Conservation (phyloP, 2,113 vertebrate species). For the Bettongia penicillata region DNA sequence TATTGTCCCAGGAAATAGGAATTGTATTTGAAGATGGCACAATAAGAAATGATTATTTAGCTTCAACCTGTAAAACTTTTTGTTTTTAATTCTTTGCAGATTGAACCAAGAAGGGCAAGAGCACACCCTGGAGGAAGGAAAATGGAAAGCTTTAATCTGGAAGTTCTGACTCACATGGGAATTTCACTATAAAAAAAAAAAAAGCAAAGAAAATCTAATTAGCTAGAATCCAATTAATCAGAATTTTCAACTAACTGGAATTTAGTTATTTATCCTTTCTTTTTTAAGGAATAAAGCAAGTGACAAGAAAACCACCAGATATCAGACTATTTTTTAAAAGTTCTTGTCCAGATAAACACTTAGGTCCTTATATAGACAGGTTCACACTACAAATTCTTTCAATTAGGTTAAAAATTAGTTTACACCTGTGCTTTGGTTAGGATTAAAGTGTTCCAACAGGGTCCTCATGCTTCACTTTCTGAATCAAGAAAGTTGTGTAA, state of each 20-base stretch:
- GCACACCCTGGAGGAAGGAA: not conserved
- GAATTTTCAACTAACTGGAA: not conserved
- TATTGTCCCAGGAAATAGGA: not conserved
- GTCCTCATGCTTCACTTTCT: not conserved
- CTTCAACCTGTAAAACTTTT: not conserved
- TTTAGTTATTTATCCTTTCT: not conserved
- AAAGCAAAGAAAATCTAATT: not conserved
- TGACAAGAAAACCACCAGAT: not conserved
- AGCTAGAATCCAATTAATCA: not conserved
- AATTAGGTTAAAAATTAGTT: not conserved
- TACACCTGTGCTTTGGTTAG: not conserved
- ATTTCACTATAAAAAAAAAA: not conserved
- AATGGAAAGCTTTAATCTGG: slow-evolving; percentile 1
- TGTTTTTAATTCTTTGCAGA: not conserved
- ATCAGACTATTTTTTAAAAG: not conserved
- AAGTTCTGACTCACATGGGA: slow-evolving; percentile 19
- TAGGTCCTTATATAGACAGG: not conserved
- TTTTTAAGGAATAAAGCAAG: not conserved
- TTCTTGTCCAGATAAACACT: not conserved
- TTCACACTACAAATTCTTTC: not conserved
- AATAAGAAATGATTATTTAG: not conserved
- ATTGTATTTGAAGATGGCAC: not conserved
- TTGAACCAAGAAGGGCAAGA: not conserved
- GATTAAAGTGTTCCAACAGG: not conserved
- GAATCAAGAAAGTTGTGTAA: not conserved